Evolutionary conservation across 2,888 invertebrate species (phyloP).

Genomic region (Bombyx huttoni): DNA sequence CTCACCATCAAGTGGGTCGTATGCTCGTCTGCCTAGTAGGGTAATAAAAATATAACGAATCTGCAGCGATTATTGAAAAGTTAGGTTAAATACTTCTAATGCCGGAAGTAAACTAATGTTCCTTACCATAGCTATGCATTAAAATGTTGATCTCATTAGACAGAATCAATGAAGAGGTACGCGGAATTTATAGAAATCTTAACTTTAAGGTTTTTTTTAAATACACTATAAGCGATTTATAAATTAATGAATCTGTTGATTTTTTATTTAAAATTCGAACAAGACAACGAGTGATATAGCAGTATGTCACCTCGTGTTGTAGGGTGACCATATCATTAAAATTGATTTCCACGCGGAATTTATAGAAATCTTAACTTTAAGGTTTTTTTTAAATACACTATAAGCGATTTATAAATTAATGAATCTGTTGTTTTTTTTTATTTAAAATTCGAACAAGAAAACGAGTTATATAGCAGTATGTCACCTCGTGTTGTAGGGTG

Average conservation of each 20-base stretch:
- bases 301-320: too few species aligned
- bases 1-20: too few species aligned
- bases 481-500: too few species aligned
- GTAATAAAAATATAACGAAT: too few species aligned
- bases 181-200: not conserved
- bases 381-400: not conserved
- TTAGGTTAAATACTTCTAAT: not conserved
- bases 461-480: too few species aligned
- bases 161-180: not conserved
- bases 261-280: too few species aligned
- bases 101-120: not conserved
- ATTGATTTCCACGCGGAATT: not conserved
- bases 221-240: not conserved
- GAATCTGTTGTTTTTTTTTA: too few species aligned
- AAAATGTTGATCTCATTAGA: not conserved
- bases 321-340: too few species aligned
- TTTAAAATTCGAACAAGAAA: too few species aligned
- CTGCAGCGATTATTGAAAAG: too few species aligned
- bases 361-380: not conserved
- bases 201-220: not conserved
- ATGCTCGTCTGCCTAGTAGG: too few species aligned
- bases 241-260: not conserved
- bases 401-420: not conserved
- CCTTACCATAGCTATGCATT: not conserved
- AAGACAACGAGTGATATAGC: too few species aligned